Conservation (phyloP, 2,888 invertebrate genomes). For the Clanis bilineata region DNA sequence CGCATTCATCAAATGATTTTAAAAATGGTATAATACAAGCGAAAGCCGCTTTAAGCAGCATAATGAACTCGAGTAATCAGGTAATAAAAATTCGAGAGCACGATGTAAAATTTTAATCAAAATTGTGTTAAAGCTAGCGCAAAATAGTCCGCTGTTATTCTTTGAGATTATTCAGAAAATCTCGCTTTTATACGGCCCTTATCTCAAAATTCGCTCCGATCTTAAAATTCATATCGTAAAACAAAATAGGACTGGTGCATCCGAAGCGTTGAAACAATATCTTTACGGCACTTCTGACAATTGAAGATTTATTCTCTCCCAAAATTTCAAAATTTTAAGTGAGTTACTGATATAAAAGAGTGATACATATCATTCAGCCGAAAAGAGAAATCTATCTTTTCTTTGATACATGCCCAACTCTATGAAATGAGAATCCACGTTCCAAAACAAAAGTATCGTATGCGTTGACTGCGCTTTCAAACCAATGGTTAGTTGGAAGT, state of each 20-base stretch:
- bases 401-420: too few relatives aligned
- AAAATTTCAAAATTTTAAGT: too few relatives aligned
- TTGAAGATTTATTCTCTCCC: constrained; percentile 49
- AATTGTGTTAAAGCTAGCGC: constrained; percentile 28
- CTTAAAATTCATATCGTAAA: constrained; percentile 4
- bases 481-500: constrained; percentile 67
- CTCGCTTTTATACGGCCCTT: not conserved
- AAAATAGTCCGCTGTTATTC: constrained; percentile 21
- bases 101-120: constrained; percentile 35
- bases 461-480: constrained; percentile 51
- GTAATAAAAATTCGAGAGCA: constrained; percentile 32
- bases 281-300: not conserved
- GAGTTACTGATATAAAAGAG: too few relatives aligned
- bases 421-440: constrained; percentile 24
- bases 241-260: constrained; percentile 3
- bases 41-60: constrained; percentile 19
- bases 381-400: too few relatives aligned
- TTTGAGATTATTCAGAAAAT: constrained; percentile 16
- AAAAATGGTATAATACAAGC: constrained; percentile 15
- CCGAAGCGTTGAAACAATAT: not conserved
- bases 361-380: too few relatives aligned
- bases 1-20: constrained; percentile 18
- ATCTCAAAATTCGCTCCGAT: not conserved
- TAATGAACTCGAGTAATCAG: constrained; percentile 31
- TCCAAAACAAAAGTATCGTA: constrained; percentile 28